Percentiles rank a stretch among this genome's conserved stretches.
Evolutionary conservation across 1,140 invertebrate genomes (phyloP).

Genomic region (Metaphire vulgaris): DNA sequence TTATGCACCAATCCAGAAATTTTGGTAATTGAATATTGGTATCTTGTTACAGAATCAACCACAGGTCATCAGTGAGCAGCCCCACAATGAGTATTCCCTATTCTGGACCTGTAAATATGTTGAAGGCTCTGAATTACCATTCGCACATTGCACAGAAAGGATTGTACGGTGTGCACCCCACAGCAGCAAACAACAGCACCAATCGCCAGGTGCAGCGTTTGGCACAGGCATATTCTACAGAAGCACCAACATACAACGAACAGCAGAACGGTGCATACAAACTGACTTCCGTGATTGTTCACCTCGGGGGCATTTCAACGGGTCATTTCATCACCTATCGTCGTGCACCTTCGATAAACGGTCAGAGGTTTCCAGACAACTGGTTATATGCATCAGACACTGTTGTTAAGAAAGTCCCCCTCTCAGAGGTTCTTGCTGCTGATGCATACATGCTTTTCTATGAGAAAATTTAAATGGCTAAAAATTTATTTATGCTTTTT

Average conservation of each 20-base stretch:
- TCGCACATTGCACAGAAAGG: constrained; percentile 32
- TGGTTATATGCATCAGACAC: constrained; percentile 48
- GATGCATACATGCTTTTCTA: constrained; percentile 57
- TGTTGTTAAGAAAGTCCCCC: constrained; percentile 43
- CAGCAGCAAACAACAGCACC: neutral
- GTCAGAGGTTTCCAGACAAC: constrained; percentile 25
- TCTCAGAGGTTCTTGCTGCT: constrained; percentile 48
- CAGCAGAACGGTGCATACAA: constrained; percentile 55
- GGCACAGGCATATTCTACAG: constrained; percentile 19
- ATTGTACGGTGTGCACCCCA: neutral
- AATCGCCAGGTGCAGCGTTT: constrained; percentile 8
- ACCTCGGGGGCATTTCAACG: constrained; percentile 72
- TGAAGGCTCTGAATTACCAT: constrained; percentile 46
- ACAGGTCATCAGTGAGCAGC: too few relatives aligned
- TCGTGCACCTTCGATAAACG: constrained; percentile 54
- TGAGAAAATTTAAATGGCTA: constrained; percentile 43
- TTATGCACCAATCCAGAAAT: too few relatives aligned
- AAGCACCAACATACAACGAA: neutral
- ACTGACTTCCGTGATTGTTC: constrained; percentile 77
- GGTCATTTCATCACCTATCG: constrained; percentile 90
- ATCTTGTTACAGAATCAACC: too few relatives aligned
- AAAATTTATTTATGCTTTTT: too few relatives aligned
- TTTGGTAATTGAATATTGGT: too few relatives aligned
- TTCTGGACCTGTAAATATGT: constrained; percentile 41
- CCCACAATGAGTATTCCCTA: constrained; percentile 18